Percentiles rank a stretch among this genome's conserved stretches.
These are phyloP conservation scores for Lepus europaeus DNA, from an alignment of 2,113 vertebrate species.

Conservation along the genomic window DNA sequence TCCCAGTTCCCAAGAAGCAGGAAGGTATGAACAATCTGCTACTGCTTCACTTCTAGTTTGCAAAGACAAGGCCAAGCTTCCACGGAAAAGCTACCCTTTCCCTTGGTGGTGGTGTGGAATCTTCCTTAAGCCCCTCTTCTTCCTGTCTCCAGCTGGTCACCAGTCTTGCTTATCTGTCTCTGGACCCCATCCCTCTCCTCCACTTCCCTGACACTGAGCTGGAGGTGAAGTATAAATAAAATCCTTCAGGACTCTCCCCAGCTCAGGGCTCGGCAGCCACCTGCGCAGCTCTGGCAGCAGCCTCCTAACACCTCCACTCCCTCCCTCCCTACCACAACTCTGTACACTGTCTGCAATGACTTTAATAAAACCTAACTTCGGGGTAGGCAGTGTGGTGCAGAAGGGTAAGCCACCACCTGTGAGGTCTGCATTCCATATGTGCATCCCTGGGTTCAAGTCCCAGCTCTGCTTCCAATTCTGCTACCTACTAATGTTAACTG, in stretches of 20 bases:
- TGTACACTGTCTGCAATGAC: neutral
- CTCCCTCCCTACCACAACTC: neutral
- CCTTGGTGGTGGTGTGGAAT: too few species aligned
- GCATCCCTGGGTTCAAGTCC: too few species aligned
- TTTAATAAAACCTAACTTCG: constrained; percentile 44
- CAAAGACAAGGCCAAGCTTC: neutral
- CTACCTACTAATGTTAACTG: too few species aligned
- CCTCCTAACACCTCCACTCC: neutral
- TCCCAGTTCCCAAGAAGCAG: constrained; percentile 14
- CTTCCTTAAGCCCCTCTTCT: neutral
- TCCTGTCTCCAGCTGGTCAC: neutral
- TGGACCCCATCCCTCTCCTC: neutral
- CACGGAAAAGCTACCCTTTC: neutral
- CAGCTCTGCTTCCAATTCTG: too few species aligned
- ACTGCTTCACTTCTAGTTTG: constrained; percentile 10
- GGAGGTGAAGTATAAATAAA: neutral
- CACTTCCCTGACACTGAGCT: neutral
- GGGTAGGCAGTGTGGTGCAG: too few species aligned
- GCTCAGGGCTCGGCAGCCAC: neutral
- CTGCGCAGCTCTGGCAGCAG: neutral
- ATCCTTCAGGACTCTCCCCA: neutral
- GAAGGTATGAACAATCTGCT: neutral
- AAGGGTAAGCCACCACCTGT: too few species aligned
- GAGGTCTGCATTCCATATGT: too few species aligned
- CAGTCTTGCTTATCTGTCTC: neutral